These are phyloP conservation scores for Drosophila kepulauana DNA, from an alignment of 1,140 invertebrate species.

Conservation along the genomic window DNA sequence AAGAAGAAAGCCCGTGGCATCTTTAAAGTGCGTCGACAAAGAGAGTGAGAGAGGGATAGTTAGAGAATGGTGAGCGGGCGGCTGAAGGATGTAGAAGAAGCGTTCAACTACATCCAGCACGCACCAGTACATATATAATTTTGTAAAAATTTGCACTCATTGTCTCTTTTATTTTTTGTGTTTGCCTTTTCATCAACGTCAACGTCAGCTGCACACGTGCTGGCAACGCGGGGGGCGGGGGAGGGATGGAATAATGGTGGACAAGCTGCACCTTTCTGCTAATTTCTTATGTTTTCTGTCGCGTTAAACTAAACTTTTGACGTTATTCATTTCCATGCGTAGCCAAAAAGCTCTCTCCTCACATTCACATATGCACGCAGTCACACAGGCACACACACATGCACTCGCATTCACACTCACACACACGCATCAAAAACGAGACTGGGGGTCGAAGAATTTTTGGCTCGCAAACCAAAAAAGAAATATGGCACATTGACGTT, in stretches of 20 bases:
- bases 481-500: conserved; percentile 75
- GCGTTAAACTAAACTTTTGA: conserved; percentile 60
- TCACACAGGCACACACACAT: conserved; percentile 18
- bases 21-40: conserved; percentile 33
- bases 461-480: conserved; percentile 67
- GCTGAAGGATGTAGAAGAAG: conserved; percentile 32
- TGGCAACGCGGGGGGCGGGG: conserved; percentile 21
- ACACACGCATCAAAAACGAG: conserved; percentile 19
- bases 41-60: conserved; percentile 3
- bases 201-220: conserved; percentile 63
- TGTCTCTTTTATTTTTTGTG: conserved; percentile 8
- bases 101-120: conserved; percentile 23
- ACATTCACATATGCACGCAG: conserved; percentile 14
- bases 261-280: conserved; percentile 46
- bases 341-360: conserved; percentile 53
- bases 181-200: conserved; percentile 29
- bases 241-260: background rate
- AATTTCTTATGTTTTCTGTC: conserved; percentile 63
- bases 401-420: conserved; percentile 11
- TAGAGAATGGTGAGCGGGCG: background rate
- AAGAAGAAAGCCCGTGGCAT: conserved; percentile 48
- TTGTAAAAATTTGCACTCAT: conserved; percentile 27
- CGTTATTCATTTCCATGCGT: conserved; percentile 67
- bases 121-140: conserved; percentile 10
- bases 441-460: conserved; percentile 58